A percentile compares a stretch with the other conserved stretches of the same genome.
Evolutionary conservation across 2,888 invertebrate species (phyloP).

Genomic region (Nymphalis polychloros): DNA sequence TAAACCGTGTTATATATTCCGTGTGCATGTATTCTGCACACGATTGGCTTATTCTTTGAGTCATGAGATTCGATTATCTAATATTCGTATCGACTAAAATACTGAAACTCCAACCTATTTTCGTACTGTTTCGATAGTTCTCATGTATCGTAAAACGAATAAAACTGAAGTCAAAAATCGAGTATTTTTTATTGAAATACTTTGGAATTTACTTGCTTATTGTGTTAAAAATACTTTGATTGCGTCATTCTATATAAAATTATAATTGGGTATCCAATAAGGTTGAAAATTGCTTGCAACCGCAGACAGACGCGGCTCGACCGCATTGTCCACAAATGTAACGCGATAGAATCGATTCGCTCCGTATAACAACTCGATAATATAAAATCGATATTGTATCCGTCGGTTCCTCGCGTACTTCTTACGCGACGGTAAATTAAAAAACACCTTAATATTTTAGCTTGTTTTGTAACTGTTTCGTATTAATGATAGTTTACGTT

Average conservation of each 20-base stretch:
- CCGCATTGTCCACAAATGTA: conserved; percentile 57
- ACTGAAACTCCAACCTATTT: not conserved
- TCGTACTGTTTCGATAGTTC: not conserved
- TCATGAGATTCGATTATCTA: not conserved
- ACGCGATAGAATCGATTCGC: conserved; percentile 48
- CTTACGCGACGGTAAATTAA: conserved; percentile 14
- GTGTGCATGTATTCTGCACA: not conserved
- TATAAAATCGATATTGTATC: conserved; percentile 53
- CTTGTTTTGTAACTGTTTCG: not conserved
- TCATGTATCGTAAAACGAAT: no score
- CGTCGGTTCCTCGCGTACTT: conserved; percentile 14
- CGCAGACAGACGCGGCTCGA: conserved; percentile 49
- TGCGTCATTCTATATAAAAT: conserved; percentile 24
- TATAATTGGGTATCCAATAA: conserved; percentile 42
- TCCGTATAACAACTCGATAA: conserved; percentile 47
- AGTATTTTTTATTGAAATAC: not conserved
- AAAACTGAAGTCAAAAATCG: not conserved
- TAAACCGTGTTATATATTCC: no score
- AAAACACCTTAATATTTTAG: conserved; percentile 18
- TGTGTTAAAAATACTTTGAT: not conserved
- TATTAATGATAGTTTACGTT: conserved; percentile 1
- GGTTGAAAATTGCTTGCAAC: conserved; percentile 48
- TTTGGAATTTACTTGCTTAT: not conserved
- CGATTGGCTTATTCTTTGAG: not conserved
- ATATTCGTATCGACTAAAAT: not conserved